Percentiles rank a stretch among this genome's conserved stretches.
These are phyloP conservation scores for Callopanchax toddi DNA, from an alignment of 2,113 vertebrate species.

Conservation along the genomic window DNA sequence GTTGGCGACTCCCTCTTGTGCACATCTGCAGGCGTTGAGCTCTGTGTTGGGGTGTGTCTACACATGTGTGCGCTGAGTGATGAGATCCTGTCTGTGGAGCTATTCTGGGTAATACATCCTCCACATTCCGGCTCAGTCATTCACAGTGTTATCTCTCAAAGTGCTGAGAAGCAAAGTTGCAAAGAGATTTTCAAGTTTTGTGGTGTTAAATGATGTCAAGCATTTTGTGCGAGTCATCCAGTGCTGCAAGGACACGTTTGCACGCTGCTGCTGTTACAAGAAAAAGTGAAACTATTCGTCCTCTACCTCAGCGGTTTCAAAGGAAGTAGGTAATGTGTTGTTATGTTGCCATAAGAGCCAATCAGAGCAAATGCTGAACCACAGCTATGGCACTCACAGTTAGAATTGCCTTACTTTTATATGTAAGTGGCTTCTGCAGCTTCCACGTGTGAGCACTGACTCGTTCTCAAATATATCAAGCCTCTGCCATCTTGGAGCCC, in stretches of 20 bases:
- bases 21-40: slow-evolving; percentile 28
- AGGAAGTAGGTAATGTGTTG: slow-evolving; percentile 39
- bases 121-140: slow-evolving; percentile 1
- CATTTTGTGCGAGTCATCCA: slow-evolving; percentile 1
- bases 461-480: slow-evolving; percentile 43
- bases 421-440: slow-evolving; percentile 26
- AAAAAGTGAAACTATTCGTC: slow-evolving; percentile 49
- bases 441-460: slow-evolving; percentile 11
- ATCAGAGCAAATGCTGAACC: slow-evolving; percentile 21
- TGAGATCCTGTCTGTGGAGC: slow-evolving; percentile 26
- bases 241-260: slow-evolving; percentile 20
- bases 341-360: slow-evolving; percentile 18
- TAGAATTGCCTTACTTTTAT: slow-evolving; percentile 10
- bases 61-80: slow-evolving; percentile 34
- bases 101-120: slow-evolving; percentile 23
- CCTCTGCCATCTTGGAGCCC: slow-evolving; percentile 43
- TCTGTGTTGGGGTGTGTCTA: slow-evolving; percentile 11
- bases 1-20: slow-evolving; percentile 38
- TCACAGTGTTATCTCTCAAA: too few species aligned
- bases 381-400: slow-evolving; percentile 8
- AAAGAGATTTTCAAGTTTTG: neutral
- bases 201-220: neutral
- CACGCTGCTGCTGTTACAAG: slow-evolving; percentile 1
- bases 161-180: slow-evolving; percentile 10
- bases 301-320: slow-evolving; percentile 25